phyloP scores from a whole-genome alignment of 2,888 invertebrate species.

The Leucophenga montana region DNA sequence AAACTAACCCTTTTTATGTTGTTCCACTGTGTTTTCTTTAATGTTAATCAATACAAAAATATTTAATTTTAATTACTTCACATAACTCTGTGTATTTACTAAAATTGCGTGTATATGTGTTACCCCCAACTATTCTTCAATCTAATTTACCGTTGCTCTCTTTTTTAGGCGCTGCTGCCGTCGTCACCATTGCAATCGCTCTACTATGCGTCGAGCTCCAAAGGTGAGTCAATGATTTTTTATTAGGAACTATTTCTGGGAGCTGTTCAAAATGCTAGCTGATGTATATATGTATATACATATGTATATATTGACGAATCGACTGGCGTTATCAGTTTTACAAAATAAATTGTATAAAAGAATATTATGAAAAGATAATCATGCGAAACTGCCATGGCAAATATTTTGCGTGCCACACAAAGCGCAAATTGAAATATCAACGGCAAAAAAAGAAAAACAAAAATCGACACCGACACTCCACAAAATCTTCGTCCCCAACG shows the following conservation, averaged over 20 bases:
- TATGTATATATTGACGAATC: not conserved
- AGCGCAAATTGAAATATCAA: slow-evolving; percentile 1
- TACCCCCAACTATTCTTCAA: not conserved
- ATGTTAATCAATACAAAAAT: not conserved
- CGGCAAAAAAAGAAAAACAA: not conserved
- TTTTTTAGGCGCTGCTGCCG: slow-evolving; percentile 6
- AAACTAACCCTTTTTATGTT: too few relatives aligned
- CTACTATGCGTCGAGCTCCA: not conserved
- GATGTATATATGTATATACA: too few relatives aligned
- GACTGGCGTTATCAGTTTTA: slow-evolving; percentile 4
- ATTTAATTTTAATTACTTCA: not conserved
- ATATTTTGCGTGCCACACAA: not conserved
- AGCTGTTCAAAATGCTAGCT: too few relatives aligned
- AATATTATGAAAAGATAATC: too few relatives aligned
- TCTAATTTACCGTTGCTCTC: not conserved
- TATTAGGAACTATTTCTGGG: too few relatives aligned
- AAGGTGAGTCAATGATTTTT: slow-evolving; percentile 4
- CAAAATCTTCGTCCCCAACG: too few relatives aligned
- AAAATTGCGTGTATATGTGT: not conserved
- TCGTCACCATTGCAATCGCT: slow-evolving; percentile 3
- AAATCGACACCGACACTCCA: not conserved
- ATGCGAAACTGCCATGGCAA: not conserved
- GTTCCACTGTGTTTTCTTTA: not conserved
- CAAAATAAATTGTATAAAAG: too few relatives aligned
- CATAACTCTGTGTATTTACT: not conserved